phyloP scores from a whole-genome alignment of 2,113 vertebrate species.

The Panthera tigris region DNA sequence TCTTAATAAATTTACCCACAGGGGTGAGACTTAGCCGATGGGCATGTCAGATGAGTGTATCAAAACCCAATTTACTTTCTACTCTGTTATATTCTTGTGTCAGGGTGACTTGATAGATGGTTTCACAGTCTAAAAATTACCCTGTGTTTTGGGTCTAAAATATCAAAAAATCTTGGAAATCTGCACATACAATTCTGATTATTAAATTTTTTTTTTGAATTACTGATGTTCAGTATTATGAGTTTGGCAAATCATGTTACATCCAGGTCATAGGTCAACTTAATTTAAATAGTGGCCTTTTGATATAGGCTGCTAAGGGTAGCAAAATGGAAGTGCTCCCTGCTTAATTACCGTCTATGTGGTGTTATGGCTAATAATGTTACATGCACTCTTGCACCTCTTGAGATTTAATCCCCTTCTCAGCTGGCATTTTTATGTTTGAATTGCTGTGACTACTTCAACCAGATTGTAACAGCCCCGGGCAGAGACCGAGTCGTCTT shows the following conservation, averaged over 20 bases:
- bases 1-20: slow-evolving; percentile 49
- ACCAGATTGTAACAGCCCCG: slow-evolving; percentile 48
- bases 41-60: background rate
- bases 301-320: slow-evolving; percentile 8
- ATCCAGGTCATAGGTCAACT: slow-evolving; percentile 38
- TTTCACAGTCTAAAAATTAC: slow-evolving; percentile 33
- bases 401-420: slow-evolving; percentile 61
- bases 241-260: slow-evolving; percentile 46
- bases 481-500: slow-evolving; percentile 17
- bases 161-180: slow-evolving; percentile 14
- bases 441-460: slow-evolving; percentile 56
- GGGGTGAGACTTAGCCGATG: background rate
- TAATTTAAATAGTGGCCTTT: slow-evolving; percentile 61
- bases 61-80: background rate
- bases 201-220: slow-evolving; percentile 64
- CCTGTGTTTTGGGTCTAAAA: slow-evolving; percentile 31
- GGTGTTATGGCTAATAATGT: slow-evolving; percentile 57
- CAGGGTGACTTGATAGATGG: background rate
- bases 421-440: slow-evolving; percentile 66
- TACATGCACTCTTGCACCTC: slow-evolving; percentile 28
- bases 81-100: background rate
- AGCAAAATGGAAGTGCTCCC: slow-evolving; percentile 29
- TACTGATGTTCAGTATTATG: slow-evolving; percentile 5
- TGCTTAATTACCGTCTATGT: slow-evolving; percentile 57
- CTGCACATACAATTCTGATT: background rate